Percentiles rank a stretch among this genome's conserved stretches.
phyloP scores from a whole-genome alignment of 2,888 invertebrate genomes.

The Sphinx pinastri region DNA sequence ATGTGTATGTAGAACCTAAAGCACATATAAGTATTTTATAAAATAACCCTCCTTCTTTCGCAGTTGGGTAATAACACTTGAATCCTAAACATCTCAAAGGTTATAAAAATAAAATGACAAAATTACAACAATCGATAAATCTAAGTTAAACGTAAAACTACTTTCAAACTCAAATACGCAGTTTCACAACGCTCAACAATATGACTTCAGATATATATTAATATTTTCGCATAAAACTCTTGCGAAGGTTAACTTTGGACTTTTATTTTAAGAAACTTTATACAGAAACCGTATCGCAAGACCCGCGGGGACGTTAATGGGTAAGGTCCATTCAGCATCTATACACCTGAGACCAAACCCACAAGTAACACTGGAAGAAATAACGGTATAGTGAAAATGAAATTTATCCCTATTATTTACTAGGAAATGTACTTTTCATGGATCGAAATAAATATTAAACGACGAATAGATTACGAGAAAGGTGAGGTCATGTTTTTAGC shows the following conservation, averaged over 20 bases:
- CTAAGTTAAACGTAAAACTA: too few relatives aligned
- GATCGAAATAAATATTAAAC: neutral
- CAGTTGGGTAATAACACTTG: too few relatives aligned
- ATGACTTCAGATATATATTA: neutral
- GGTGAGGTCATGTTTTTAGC: too few relatives aligned
- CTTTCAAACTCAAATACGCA: neutral
- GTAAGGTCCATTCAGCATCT: too few relatives aligned
- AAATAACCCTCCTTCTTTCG: too few relatives aligned
- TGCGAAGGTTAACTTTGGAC: neutral
- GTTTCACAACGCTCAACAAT: neutral
- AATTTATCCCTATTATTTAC: neutral
- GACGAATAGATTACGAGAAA: too few relatives aligned
- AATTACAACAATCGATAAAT: too few relatives aligned
- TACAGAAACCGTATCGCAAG: neutral
- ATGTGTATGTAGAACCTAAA: too few relatives aligned
- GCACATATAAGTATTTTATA: too few relatives aligned
- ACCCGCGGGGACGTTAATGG: neutral
- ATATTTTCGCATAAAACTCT: neutral
- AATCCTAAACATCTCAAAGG: too few relatives aligned
- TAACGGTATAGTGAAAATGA: neutral
- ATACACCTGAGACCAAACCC: conserved; percentile 17
- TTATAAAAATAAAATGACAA: too few relatives aligned
- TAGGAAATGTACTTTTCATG: neutral
- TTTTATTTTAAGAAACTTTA: neutral
- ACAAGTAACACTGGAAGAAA: neutral